A percentile compares a stretch with the other conserved stretches of the same genome.
These are phyloP conservation scores for Leptothorax acervorum DNA, from an alignment of 2,888 invertebrate genomes.

Conservation along the genomic window DNA sequence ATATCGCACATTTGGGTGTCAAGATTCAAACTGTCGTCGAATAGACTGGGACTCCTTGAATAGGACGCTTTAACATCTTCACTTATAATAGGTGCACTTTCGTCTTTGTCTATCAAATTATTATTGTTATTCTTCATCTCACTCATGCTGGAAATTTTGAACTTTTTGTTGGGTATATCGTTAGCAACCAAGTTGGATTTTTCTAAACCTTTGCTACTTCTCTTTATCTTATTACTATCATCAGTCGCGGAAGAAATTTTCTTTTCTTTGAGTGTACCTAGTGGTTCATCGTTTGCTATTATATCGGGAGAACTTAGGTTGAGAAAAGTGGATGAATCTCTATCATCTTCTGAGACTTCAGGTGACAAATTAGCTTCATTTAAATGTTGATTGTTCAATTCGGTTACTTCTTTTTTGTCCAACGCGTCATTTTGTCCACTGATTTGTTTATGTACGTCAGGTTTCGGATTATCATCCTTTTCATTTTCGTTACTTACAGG, in stretches of 20 bases:
- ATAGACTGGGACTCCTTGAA: slow-evolving; percentile 86
- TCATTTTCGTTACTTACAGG: slow-evolving; percentile 11
- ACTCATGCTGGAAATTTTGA: slow-evolving; percentile 12
- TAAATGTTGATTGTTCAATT: slow-evolving; percentile 15
- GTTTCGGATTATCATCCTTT: neutral
- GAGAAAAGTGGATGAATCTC: slow-evolving; percentile 53
- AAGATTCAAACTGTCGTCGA: slow-evolving; percentile 88
- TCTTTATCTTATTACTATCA: slow-evolving; percentile 19
- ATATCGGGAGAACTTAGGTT: slow-evolving; percentile 57
- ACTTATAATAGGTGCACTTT: slow-evolving; percentile 17
- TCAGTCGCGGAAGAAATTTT: neutral
- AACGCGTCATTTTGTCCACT: neutral
- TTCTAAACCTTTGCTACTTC: neutral
- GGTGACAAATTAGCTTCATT: slow-evolving; percentile 48
- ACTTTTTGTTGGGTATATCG: slow-evolving; percentile 45
- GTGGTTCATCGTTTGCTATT: slow-evolving; percentile 35
- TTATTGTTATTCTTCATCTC: neutral
- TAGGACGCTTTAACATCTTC: slow-evolving; percentile 12
- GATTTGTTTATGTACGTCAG: neutral
- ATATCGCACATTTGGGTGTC: slow-evolving; percentile 87
- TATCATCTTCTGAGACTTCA: slow-evolving; percentile 31
- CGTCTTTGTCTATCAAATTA: slow-evolving; percentile 11
- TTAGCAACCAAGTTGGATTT: neutral
- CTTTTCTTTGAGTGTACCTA: slow-evolving; percentile 3
- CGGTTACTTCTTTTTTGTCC: neutral